phyloP scores from a whole-genome alignment of 2,888 invertebrate genomes.

The Xestobium rufovillosum region DNA sequence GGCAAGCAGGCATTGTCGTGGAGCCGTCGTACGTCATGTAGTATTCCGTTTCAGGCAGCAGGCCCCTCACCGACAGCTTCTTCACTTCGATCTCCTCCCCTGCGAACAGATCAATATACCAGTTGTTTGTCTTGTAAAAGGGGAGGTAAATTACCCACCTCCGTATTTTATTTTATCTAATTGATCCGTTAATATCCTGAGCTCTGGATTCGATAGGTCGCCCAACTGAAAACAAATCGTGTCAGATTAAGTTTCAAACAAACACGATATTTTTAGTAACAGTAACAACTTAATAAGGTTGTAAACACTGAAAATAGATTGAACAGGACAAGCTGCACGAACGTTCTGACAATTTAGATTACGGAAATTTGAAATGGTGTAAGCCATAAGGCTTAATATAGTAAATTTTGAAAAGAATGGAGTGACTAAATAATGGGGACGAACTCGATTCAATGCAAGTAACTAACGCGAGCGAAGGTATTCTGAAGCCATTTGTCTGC shows the following conservation, averaged over 20 bases:
- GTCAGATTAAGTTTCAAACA: constrained; percentile 7
- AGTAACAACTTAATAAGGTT: constrained; percentile 4
- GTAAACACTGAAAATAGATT: background rate
- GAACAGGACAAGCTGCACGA: too few species aligned
- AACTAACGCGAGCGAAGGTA: too few species aligned
- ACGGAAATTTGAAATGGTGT: too few species aligned
- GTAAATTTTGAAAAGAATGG: too few species aligned
- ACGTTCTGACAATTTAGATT: too few species aligned
- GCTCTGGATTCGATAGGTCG: constrained; percentile 83
- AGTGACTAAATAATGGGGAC: too few species aligned
- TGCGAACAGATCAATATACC: constrained; percentile 37
- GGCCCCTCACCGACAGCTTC: constrained; percentile 75
- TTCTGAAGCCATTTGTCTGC: too few species aligned
- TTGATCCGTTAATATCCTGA: constrained; percentile 86
- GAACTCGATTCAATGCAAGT: too few species aligned
- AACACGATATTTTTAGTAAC: background rate
- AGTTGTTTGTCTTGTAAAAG: too few species aligned
- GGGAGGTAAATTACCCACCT: too few species aligned
- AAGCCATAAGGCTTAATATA: too few species aligned
- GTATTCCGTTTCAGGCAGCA: constrained; percentile 88
- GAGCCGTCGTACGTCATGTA: constrained; percentile 99
- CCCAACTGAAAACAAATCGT: constrained; percentile 67
- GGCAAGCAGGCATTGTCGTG: constrained; percentile 93
- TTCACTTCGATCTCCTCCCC: constrained; percentile 80
- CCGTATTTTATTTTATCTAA: constrained; percentile 87